Evolutionary conservation across 35 echinoderm and acorn worm genomes (phyloP).

Genomic region (Amphiura filiformis): DNA sequence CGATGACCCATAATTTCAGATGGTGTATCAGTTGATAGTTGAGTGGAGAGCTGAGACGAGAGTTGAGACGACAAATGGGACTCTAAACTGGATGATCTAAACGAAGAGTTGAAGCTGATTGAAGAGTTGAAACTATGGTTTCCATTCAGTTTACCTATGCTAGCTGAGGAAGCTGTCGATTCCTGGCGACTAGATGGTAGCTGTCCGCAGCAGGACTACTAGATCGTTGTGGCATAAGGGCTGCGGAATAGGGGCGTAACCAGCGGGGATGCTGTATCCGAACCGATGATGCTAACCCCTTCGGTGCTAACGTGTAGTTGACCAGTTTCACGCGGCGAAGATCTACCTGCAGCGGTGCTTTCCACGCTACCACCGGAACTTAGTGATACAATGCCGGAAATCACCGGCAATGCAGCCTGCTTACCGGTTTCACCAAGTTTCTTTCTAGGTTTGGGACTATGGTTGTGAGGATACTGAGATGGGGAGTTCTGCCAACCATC

Average conservation of each 20-base stretch:
- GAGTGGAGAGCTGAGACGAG: conserved; percentile 3
- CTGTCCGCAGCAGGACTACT: not conserved
- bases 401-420: conserved; percentile 2
- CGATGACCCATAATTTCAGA: conserved; percentile 3
- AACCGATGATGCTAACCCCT: not conserved
- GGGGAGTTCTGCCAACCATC: not conserved
- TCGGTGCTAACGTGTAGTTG: not conserved
- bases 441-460: not conserved
- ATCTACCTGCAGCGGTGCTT: not conserved
- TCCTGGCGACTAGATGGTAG: not conserved
- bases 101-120: not conserved
- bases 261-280: not conserved
- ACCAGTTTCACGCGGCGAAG: conserved; percentile 7
- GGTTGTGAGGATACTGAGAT: not conserved
- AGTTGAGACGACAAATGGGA: conserved; percentile 25
- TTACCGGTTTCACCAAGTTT: not conserved
- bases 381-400: conserved; percentile 30
- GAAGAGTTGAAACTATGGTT: conserved; percentile 7
- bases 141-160: conserved; percentile 22
- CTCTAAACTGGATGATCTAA: conserved; percentile 33
- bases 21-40: conserved; percentile 13
- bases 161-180: not conserved
- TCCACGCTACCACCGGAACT: conserved; percentile 7
- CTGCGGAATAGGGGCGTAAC: conserved; percentile 10
- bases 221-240: conserved; percentile 23